Percentiles rank a stretch among this genome's conserved stretches.
Evolutionary conservation across 1,140 invertebrate genomes (phyloP).

Genomic region (Tetragonula clypearis): DNA sequence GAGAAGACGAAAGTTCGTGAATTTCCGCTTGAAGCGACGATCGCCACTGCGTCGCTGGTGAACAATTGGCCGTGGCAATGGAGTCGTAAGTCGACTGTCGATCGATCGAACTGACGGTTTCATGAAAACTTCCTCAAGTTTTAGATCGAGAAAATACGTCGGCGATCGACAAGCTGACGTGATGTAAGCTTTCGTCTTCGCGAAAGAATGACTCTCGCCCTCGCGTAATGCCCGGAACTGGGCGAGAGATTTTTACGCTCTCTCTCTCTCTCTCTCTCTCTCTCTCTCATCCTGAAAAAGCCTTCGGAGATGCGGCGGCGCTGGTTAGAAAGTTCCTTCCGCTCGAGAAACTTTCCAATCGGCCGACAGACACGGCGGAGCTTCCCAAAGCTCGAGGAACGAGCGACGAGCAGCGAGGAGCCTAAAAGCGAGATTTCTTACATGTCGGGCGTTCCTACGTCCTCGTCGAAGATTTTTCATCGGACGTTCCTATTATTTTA

Average conservation of each 20-base stretch:
- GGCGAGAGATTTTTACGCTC: constrained; percentile 50
- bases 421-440: too few relatives aligned
- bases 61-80: not conserved
- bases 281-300: constrained; percentile 35
- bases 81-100: not conserved
- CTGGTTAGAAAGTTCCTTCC: constrained; percentile 57
- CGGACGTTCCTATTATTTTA: too few relatives aligned
- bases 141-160: not conserved
- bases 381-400: not conserved
- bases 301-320: constrained; percentile 31
- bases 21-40: not conserved
- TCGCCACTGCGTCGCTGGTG: not conserved
- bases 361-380: constrained; percentile 23
- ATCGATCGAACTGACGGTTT: not conserved
- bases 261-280: constrained; percentile 18
- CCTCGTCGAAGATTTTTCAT: too few relatives aligned
- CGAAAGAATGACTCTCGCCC: not conserved
- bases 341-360: constrained; percentile 38
- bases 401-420: too few relatives aligned
- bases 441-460: too few relatives aligned
- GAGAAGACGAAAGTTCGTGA: not conserved
- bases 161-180: not conserved
- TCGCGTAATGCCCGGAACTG: constrained; percentile 16
- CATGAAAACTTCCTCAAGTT: constrained; percentile 4
- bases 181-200: not conserved